phyloP scores from a whole-genome alignment of 2,888 invertebrate genomes.

The Arrhopalites spinosus region DNA sequence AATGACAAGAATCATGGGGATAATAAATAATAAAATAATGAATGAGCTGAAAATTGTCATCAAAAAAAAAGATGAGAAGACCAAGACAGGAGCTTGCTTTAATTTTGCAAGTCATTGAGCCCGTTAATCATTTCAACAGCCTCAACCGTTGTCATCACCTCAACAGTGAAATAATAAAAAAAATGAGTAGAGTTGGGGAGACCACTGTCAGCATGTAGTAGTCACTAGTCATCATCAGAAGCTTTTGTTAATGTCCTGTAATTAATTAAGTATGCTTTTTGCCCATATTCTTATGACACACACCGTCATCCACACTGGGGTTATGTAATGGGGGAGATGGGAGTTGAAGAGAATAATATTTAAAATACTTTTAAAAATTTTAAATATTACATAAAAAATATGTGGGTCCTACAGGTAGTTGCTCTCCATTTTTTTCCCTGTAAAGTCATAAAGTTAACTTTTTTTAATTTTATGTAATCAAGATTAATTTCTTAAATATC shows the following conservation, averaged over 20 bases:
- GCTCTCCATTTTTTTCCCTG: no score
- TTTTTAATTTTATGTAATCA: no score
- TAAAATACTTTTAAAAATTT: no score
- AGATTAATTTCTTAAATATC: no score
- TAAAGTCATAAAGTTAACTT: no score
- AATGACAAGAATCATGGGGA: conserved; percentile 14
- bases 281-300: neutral
- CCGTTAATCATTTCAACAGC: conserved; percentile 28
- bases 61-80: conserved; percentile 1
- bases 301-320: no score
- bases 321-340: no score
- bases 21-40: conserved; percentile 32
- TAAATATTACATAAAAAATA: no score
- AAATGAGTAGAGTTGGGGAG: neutral
- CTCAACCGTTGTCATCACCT: neutral
- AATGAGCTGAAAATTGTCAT: conserved; percentile 32
- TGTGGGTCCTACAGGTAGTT: no score
- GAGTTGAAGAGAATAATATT: no score
- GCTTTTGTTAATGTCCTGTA: conserved; percentile 16
- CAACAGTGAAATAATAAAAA: neutral
- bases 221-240: neutral
- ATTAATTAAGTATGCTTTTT: conserved; percentile 14
- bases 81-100: no score
- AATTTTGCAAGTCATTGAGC: conserved; percentile 29
- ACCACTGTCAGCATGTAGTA: neutral